A percentile compares a stretch with the other conserved stretches of the same genome.
Conservation (phyloP, 2,888 invertebrate species). For the Microplitis manilae region DNA sequence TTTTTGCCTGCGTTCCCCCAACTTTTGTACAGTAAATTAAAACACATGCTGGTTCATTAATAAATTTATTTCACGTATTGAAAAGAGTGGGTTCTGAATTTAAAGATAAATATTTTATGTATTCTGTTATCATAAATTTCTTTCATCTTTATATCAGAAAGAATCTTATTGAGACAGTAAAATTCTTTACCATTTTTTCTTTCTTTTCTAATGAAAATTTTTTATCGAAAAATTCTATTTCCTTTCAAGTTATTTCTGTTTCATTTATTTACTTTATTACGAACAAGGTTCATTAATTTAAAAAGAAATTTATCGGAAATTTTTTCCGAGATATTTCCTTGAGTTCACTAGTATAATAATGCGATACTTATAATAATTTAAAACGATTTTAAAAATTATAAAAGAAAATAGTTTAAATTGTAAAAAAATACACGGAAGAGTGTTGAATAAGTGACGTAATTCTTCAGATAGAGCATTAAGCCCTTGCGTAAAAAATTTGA, state of each 20-base stretch:
- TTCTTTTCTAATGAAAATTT: background rate
- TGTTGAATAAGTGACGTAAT: too few relatives aligned
- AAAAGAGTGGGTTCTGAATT: too few relatives aligned
- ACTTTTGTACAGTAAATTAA: too few relatives aligned
- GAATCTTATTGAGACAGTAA: background rate
- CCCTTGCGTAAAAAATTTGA: too few relatives aligned
- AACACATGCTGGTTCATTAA: too few relatives aligned
- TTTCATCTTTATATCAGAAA: background rate
- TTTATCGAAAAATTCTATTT: background rate
- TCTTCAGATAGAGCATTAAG: too few relatives aligned
- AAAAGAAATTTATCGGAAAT: background rate
- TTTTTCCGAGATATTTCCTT: background rate
- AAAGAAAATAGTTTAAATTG: too few relatives aligned
- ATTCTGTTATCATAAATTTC: background rate
- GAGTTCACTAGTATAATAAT: background rate
- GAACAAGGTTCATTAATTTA: background rate
- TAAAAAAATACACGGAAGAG: too few relatives aligned
- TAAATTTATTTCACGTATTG: too few relatives aligned
- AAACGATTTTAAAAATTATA: too few relatives aligned
- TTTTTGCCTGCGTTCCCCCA: too few relatives aligned
- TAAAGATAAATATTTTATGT: too few relatives aligned
- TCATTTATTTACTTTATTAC: background rate
- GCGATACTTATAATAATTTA: background rate
- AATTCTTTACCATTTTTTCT: background rate
- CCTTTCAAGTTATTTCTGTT: background rate